Evolutionary conservation across 1,140 invertebrate species (phyloP).

Genomic region (Zaprionus ornatus): DNA sequence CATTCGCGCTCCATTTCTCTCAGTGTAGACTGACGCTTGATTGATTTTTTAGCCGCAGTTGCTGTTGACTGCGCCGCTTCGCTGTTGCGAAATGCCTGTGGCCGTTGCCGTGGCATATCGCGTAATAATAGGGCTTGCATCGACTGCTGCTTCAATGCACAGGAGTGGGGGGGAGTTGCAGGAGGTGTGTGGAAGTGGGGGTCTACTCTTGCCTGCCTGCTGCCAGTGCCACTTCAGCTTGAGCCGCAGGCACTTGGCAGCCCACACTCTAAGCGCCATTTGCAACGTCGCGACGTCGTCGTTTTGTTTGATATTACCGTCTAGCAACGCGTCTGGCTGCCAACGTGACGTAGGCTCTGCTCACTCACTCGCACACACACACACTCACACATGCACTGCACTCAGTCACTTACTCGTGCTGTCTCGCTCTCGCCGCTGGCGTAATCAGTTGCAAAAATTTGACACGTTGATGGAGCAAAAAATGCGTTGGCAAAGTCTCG

Average conservation of each 20-base stretch:
- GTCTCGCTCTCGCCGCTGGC: constrained; percentile 43
- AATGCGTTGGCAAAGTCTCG: constrained; percentile 26
- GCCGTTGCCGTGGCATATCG: constrained; percentile 44
- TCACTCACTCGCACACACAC: background rate
- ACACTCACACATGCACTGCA: constrained; percentile 38
- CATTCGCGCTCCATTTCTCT: background rate
- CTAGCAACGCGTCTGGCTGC: constrained; percentile 72
- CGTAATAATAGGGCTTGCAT: constrained; percentile 52
- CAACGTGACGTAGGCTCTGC: constrained; percentile 45
- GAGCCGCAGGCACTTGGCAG: constrained; percentile 65
- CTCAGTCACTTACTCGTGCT: constrained; percentile 8
- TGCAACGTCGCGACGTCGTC: constrained; percentile 34
- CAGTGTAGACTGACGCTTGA: constrained; percentile 52
- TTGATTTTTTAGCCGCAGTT: constrained; percentile 60
- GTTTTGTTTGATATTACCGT: constrained; percentile 79
- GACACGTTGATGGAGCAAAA: constrained; percentile 51
- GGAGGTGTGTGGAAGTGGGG: background rate
- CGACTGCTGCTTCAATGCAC: background rate
- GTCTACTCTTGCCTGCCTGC: background rate
- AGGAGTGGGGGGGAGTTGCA: background rate
- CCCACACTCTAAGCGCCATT: constrained; percentile 49
- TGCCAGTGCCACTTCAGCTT: constrained; percentile 34
- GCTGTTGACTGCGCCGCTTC: constrained; percentile 26
- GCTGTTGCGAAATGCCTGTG: constrained; percentile 35
- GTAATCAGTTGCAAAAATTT: constrained; percentile 79